Conservation (phyloP, 2,113 vertebrate species). For the Leucoraja erinaceus region DNA sequence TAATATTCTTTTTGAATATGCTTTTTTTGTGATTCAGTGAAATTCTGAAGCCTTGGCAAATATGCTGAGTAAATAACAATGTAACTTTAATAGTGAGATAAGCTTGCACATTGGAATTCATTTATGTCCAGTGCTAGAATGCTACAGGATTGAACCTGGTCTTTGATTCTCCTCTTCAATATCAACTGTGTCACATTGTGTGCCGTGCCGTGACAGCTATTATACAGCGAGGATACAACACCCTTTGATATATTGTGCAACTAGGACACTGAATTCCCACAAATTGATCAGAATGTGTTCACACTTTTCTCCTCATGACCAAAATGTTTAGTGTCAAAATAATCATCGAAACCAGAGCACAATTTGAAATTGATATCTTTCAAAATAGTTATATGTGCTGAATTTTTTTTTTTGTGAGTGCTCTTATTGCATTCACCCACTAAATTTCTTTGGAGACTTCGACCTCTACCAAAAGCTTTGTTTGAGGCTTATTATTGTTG, state of each 20-base stretch:
- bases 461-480: not conserved
- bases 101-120: not conserved
- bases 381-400: not conserved
- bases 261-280: not conserved
- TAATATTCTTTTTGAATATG: not conserved
- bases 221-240: not conserved
- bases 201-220: not conserved
- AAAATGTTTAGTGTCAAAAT: not conserved
- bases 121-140: not conserved
- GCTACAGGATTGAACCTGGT: not conserved
- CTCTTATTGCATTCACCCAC: not conserved
- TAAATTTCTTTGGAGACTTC: not conserved
- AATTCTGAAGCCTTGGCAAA: not conserved
- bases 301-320: not conserved
- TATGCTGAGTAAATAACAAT: not conserved
- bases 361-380: not conserved
- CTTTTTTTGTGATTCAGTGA: not conserved
- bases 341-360: not conserved
- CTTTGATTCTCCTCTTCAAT: not conserved
- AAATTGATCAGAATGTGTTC: not conserved
- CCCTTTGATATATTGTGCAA: not conserved
- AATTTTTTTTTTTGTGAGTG: not conserved
- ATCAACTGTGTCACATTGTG: not conserved
- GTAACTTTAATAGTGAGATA: not conserved
- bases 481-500: not conserved